These are phyloP conservation scores for Serrognathus titanus DNA, from an alignment of 2,888 invertebrate genomes.

Conservation along the genomic window DNA sequence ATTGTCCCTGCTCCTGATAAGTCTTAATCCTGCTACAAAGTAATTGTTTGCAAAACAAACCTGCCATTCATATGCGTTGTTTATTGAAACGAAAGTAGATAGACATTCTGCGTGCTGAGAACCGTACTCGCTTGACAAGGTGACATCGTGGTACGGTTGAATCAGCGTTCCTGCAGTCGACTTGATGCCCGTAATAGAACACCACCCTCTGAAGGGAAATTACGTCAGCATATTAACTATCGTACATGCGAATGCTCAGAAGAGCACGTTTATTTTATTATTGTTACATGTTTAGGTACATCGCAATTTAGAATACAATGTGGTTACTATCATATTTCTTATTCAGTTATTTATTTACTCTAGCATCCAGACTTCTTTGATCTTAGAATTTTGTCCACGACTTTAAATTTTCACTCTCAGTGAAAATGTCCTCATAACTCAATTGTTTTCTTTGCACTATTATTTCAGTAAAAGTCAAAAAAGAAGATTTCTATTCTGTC, in stretches of 20 bases:
- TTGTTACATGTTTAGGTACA: conserved; percentile 2
- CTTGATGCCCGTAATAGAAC: conserved; percentile 26
- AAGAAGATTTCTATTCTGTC: too few relatives aligned
- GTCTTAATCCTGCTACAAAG: not conserved
- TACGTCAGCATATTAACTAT: conserved; percentile 41
- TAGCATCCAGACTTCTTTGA: too few relatives aligned
- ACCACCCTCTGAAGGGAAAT: conserved; percentile 38
- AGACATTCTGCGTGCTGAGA: conserved; percentile 1
- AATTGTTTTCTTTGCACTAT: too few relatives aligned
- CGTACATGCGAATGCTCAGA: conserved; percentile 19
- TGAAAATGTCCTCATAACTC: too few relatives aligned
- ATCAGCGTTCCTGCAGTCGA: conserved; percentile 32
- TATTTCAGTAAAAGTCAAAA: too few relatives aligned
- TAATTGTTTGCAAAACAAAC: not conserved
- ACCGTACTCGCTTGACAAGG: conserved; percentile 24
- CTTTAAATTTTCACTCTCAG: too few relatives aligned
- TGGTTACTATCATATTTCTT: too few relatives aligned
- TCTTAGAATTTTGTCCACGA: too few relatives aligned
- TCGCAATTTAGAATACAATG: too few relatives aligned
- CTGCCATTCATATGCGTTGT: not conserved
- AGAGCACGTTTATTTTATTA: conserved; percentile 22
- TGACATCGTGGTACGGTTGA: conserved; percentile 28
- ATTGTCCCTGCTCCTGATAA: not conserved
- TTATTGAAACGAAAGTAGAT: conserved; percentile 3
- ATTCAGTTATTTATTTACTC: too few relatives aligned